Conservation (phyloP, 1,140 invertebrate genomes). For the Chironomus striatipennis region DNA sequence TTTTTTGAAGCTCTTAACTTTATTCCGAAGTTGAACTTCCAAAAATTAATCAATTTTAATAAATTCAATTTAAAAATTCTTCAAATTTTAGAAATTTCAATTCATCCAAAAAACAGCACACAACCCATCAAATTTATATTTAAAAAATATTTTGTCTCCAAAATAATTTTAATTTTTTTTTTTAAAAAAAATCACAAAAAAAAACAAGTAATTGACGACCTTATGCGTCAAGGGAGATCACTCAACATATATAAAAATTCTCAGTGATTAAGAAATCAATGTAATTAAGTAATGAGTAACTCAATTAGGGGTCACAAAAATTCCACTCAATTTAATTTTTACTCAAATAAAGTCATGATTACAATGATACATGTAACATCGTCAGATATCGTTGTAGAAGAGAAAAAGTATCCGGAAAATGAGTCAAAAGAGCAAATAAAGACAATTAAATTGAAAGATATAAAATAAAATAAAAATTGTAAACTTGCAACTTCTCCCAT, state of each 20-base stretch:
- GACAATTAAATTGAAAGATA: not conserved
- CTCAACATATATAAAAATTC: not conserved
- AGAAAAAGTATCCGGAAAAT: not conserved
- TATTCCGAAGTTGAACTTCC: not conserved
- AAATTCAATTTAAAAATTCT: too few species aligned
- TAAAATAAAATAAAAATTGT: not conserved
- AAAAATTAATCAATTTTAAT: too few species aligned
- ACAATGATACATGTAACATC: not conserved
- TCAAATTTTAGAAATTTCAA: too few species aligned
- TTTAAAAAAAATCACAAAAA: too few species aligned
- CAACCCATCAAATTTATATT: too few species aligned
- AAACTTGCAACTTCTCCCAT: not conserved
- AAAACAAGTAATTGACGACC: too few species aligned
- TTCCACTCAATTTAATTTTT: too few species aligned
- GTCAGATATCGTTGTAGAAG: not conserved
- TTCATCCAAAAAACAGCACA: too few species aligned
- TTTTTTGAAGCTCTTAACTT: not conserved
- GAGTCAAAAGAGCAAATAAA: constrained; percentile 5
- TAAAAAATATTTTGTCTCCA: too few species aligned
- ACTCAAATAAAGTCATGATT: too few species aligned
- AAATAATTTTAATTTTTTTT: too few species aligned
- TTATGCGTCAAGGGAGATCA: not conserved
- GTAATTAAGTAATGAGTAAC: not conserved
- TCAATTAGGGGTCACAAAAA: not conserved
- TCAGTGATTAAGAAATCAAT: not conserved